Conservation (phyloP, 2,888 invertebrate species). For the Plagiodera versicolora region DNA sequence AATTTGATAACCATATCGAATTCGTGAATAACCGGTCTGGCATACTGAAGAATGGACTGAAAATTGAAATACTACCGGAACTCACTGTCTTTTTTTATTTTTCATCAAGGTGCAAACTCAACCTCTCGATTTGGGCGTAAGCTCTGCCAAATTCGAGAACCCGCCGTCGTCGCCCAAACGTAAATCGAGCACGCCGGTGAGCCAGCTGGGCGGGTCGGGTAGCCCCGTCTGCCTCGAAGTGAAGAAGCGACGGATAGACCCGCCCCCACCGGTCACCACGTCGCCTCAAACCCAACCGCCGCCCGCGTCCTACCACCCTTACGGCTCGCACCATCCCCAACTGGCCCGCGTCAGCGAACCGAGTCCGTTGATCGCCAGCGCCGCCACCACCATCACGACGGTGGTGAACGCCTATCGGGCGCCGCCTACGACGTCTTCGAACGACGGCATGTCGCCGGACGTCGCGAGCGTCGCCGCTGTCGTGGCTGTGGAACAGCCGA, state of each 20-base stretch:
- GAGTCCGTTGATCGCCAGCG: conserved; percentile 71
- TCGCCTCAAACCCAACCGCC: too few relatives aligned
- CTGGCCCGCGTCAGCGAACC: conserved; percentile 64
- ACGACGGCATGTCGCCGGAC: conserved; percentile 50
- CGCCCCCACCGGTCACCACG: conserved; percentile 33
- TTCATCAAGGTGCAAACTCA: conserved; percentile 67
- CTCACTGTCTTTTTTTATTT: not conserved
- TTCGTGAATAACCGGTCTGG: too few relatives aligned
- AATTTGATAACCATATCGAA: too few relatives aligned
- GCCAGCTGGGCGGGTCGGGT: conserved; percentile 36
- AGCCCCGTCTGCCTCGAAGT: conserved; percentile 62
- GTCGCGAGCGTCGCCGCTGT: conserved; percentile 54
- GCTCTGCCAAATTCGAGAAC: conserved; percentile 55
- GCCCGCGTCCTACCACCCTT: not conserved
- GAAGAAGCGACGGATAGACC: conserved; percentile 66
- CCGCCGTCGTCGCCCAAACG: conserved; percentile 62
- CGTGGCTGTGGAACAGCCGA: conserved; percentile 51
- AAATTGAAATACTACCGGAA: too few relatives aligned
- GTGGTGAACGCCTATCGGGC: conserved; percentile 63
- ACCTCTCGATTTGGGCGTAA: conserved; percentile 75
- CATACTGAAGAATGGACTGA: too few relatives aligned
- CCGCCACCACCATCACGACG: conserved; percentile 69
- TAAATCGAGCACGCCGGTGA: conserved; percentile 60
- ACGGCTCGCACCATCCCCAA: conserved; percentile 40
- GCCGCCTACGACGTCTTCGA: conserved; percentile 41